Evolutionary conservation across 1,140 invertebrate genomes (phyloP).

Genomic region (Magallana ariakensis): DNA sequence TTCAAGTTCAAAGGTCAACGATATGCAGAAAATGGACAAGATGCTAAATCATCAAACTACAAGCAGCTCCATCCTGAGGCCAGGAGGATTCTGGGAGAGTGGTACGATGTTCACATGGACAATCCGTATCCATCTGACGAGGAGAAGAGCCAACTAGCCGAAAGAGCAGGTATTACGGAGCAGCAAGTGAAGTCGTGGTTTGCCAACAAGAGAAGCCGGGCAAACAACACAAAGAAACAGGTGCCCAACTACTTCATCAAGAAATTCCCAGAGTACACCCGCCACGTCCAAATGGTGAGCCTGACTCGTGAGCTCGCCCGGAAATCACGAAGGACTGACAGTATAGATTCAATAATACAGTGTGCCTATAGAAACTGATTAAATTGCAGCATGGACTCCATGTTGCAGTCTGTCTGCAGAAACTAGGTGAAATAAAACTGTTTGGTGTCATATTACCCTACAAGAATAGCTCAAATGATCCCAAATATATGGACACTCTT

Average conservation of each 20-base stretch:
- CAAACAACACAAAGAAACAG: constrained; percentile 69
- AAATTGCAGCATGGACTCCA: not conserved
- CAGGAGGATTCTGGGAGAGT: constrained; percentile 67
- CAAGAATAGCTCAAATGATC: no score
- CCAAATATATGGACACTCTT: no score
- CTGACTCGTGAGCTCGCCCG: constrained; percentile 43
- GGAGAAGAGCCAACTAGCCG: constrained; percentile 69
- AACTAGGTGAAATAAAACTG: not conserved
- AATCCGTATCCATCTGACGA: constrained; percentile 75
- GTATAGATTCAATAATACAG: not conserved
- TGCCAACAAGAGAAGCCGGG: constrained; percentile 75
- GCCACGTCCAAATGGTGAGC: constrained; percentile 61
- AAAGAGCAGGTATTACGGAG: constrained; percentile 66
- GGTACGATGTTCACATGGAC: constrained; percentile 69
- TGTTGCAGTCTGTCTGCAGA: not conserved
- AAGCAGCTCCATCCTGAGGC: constrained; percentile 64
- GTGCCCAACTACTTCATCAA: constrained; percentile 72
- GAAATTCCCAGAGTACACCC: constrained; percentile 64
- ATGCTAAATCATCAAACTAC: constrained; percentile 52
- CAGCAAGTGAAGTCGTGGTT: constrained; percentile 77
- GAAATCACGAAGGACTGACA: not conserved
- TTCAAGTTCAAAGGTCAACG: constrained; percentile 64
- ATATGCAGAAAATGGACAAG: constrained; percentile 41
- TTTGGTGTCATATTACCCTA: no score
- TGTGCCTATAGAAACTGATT: not conserved